Percentiles rank a stretch among this genome's conserved stretches.
Evolutionary conservation across 1,140 invertebrate genomes (phyloP).

Genomic region (Drosophila chauvacae): DNA sequence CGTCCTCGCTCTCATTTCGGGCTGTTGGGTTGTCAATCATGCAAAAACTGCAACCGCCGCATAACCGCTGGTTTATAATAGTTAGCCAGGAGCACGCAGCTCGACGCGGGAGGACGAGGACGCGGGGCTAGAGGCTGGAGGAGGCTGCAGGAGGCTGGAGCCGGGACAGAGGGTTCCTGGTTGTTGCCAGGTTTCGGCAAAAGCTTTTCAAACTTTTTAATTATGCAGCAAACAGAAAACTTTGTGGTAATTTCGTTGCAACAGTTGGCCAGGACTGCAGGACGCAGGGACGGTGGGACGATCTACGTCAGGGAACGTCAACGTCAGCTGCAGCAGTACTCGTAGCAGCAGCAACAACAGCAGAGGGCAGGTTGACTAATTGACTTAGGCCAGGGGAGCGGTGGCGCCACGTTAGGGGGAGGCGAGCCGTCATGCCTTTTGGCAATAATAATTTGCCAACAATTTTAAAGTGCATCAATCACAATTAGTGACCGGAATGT

Average conservation of each 20-base stretch:
- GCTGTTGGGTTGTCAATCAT: constrained; percentile 79
- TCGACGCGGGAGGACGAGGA: constrained; percentile 12
- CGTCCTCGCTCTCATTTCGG: constrained; percentile 45
- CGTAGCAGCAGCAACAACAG: constrained; percentile 9
- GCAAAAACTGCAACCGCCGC: constrained; percentile 79
- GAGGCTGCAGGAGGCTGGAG: not conserved
- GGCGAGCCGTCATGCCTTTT: constrained; percentile 50
- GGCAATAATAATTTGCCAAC: constrained; percentile 79
- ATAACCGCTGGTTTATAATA: constrained; percentile 80
- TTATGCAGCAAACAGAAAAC: constrained; percentile 83
- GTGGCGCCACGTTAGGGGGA: not conserved
- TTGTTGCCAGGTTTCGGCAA: constrained; percentile 78
- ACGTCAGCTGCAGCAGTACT: constrained; percentile 61
- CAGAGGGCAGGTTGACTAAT: constrained; percentile 70
- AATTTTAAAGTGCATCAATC: constrained; percentile 82
- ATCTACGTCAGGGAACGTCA: constrained; percentile 49
- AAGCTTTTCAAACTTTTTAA: constrained; percentile 83
- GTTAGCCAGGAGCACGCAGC: constrained; percentile 50
- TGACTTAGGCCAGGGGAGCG: constrained; percentile 60
- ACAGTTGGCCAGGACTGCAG: constrained; percentile 70
- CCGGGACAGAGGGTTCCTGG: constrained; percentile 7
- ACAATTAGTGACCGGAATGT: constrained; percentile 74
- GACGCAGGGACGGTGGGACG: constrained; percentile 12
- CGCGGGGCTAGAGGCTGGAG: not conserved
- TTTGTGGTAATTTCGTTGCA: constrained; percentile 82